Base-by-base conservation (phyloP, 2,113 vertebrate species). In the Tupaia chinensis region DNA sequence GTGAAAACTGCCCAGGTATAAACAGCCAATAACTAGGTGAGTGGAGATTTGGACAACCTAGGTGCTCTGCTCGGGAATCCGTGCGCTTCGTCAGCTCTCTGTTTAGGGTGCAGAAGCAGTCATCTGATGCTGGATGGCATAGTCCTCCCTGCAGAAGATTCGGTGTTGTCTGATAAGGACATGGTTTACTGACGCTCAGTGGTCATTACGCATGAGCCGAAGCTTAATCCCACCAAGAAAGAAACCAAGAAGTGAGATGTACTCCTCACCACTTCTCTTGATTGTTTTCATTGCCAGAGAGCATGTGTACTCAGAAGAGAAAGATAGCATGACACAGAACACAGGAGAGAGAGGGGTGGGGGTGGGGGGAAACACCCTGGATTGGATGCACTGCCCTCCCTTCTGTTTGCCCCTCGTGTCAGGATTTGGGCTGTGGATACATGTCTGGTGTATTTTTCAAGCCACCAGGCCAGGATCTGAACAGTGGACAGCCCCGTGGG, bases 81-180 rank as follows among this genome's bases (percentile, higher is more conserved):
- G 0, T 3, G 4, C 44, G 70, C 92, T 44, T 20, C 60, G 29
- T 66, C 68, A 76, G 16, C 11, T 83, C 22, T n/a, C 11, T 83
- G 3, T 34, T 7, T 25, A 32, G 23, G 63, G 23, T 73, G 15
- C 11, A 1, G 16, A 76, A 16, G 56, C 54, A n/a, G 20, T 54
- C 60, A 74, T 69, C 27, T 80, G 73, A 80, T 9, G 25, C 22
- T 53, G 5, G 74, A 19, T 56, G 13, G 29, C 34, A 69, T 91
- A n/a, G n/a, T n/a, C n/a, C n/a, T n/a, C n/a, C 85, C 90, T 86
- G 63, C 91, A 76, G 70, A 84, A 78, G 68, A 89, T 63, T 34
- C 44, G 34, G 53, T n/a, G 65, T 29, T 32, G 77, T 63, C 53
- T 89, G 86, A 77, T 44, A 87, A 88, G 23, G 25, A 16, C 16